Percentiles rank a stretch among this genome's conserved stretches.
Evolutionary conservation across 2,113 vertebrate genomes (phyloP).

Genomic region (Merops nubicus): DNA sequence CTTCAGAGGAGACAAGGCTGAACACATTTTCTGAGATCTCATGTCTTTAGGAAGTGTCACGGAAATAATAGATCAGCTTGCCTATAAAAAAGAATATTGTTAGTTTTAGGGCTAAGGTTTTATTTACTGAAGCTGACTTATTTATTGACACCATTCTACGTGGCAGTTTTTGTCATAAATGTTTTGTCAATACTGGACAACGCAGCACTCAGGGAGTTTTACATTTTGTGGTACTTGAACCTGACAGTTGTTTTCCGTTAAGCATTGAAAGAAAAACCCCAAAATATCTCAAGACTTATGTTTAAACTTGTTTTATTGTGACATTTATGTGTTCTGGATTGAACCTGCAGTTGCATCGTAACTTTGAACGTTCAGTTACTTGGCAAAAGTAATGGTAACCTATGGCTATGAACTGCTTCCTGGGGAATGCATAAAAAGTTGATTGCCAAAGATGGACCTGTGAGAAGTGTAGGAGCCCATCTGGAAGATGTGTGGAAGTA

Average conservation of each 20-base stretch:
- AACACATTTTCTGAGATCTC: neutral
- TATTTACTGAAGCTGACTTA: neutral
- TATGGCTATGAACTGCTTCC: neutral
- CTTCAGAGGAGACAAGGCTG: neutral
- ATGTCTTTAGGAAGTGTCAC: neutral
- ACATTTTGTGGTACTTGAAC: neutral
- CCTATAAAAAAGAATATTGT: neutral
- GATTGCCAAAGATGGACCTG: neutral
- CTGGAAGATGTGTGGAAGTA: neutral
- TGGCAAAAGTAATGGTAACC: neutral
- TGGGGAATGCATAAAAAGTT: neutral
- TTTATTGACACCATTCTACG: neutral
- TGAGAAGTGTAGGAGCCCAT: neutral
- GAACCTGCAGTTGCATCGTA: fast-evolving
- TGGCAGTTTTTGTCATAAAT: fast-evolving
- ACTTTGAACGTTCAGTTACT: neutral
- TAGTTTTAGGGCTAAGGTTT: neutral
- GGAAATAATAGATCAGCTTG: neutral
- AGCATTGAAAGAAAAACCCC: neutral
- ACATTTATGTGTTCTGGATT: neutral
- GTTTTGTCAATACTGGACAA: neutral
- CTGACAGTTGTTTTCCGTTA: neutral
- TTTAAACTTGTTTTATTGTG: neutral
- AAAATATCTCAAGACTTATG: fast-evolving
- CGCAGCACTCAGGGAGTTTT: neutral